Percentiles rank a stretch among this genome's conserved stretches.
phyloP scores from a whole-genome alignment of 2,888 invertebrate species.

The Ametastegia equiseti region DNA sequence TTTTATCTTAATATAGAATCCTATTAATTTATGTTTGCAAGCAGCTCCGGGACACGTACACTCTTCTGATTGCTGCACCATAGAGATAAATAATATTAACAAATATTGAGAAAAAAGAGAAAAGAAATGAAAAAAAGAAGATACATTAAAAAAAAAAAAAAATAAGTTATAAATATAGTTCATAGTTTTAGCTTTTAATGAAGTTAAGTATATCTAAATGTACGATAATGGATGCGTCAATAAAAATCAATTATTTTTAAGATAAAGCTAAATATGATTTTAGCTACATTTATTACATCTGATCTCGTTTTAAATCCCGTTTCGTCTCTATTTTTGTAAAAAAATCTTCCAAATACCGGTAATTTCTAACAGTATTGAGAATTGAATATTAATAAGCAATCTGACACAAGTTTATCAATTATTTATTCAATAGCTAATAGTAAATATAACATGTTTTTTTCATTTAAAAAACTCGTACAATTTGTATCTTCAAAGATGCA shows the following conservation, averaged over 20 bases:
- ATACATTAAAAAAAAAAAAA: conserved; percentile 6
- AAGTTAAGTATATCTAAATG: conserved; percentile 57
- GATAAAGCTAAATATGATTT: conserved; percentile 60
- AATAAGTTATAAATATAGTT: conserved; percentile 37
- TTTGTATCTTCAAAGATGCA: no score
- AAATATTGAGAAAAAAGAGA: conserved; percentile 13
- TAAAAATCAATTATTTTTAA: conserved; percentile 75
- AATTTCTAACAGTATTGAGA: no score
- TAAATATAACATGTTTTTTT: no score
- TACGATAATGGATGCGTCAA: conserved; percentile 68
- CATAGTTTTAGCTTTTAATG: conserved; percentile 25
- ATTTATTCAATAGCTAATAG: no score
- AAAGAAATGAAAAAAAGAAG: conserved; percentile 17
- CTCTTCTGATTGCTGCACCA: conserved; percentile 13
- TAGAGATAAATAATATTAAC: conserved; percentile 51
- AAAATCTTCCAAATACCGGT: no score
- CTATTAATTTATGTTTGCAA: conserved; percentile 36
- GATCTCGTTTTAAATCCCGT: background rate
- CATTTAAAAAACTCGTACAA: no score
- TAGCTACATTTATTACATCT: conserved; percentile 10
- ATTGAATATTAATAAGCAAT: no score
- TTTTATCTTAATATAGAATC: conserved; percentile 22
- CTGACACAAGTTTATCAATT: no score
- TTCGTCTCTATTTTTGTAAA: no score
- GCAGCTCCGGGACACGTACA: conserved; percentile 17